Evolutionary conservation across 2,888 invertebrate genomes (phyloP), one percentile per base, ranked within the genome.

Genomic region (Ethmia dodecea): DNA sequence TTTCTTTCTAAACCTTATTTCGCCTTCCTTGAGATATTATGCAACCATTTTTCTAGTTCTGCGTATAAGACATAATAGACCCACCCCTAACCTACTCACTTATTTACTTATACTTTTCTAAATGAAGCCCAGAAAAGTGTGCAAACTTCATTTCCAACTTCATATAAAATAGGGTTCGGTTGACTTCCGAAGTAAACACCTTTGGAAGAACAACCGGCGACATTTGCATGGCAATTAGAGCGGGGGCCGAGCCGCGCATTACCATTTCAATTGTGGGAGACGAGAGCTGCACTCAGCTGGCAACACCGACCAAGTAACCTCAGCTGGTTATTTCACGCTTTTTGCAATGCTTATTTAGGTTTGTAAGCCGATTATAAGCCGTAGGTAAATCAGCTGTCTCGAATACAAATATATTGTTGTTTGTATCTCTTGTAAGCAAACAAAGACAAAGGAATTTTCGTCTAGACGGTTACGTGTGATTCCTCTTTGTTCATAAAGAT

Each of bases 201-300:
- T 14, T 12, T 35, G 43, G 47, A 54, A 40, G 40, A 45, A 48
- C 40, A 46, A 49, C n/a, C n/a, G 22, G 22, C 22, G 52, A 60
- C 63, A 77, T 78, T 77, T 74, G 75, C 79, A 79, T 75, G 62
- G 64, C 68, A 77, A 76, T 79, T 77, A 77, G 65, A 61, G 56
- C 48, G 46, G 58, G 44, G 52, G 50, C 52, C 47, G 60, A 61
- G n/a, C n/a, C 62, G 59, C 66, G 51, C 62, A 80, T 78, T 79
- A 72, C 71, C 78, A 80, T 79, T 77, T 80, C 79, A 77, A 75
- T 77, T 72, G 78, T 65, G 55, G 60, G 50, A 60, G 67, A 71
- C 61, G 67, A 72, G 62, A 48, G 52, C 47, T 45, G 49, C 55
- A 47, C 45, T 48, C 50, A 52, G 34, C 35, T 31, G 36, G 47